Evolutionary conservation across 2,113 vertebrate species (phyloP), one percentile per base, ranked within the genome.

Genomic region (Tauraco erythrolophus): DNA sequence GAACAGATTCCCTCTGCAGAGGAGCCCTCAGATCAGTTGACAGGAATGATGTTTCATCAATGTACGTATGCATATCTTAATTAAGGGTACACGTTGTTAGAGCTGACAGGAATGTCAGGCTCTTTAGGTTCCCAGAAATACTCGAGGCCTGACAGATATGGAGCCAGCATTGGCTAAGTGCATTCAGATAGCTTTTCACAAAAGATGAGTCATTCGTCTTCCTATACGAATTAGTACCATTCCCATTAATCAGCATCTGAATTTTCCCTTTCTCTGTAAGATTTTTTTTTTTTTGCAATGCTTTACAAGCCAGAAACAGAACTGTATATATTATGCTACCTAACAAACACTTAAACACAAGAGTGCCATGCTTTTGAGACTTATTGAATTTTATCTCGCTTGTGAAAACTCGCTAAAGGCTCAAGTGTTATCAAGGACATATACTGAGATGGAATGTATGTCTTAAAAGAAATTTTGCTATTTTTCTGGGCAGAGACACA

Each of bases 191-290:
- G 60, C 30, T 91, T 91, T 91, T 88, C 84, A 70, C 22, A 86
- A 81, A 74, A 75, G 84, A 95, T 92, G 93, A 96, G 77, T 97
- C 93, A 97, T 94, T 97, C 57, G 6, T 94, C 62, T 89, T 93
- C 39, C 89, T 92, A 24, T 89, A 60, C 13, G n/a, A 94, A 84
- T 93, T 88, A 88, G 33, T 62, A 83, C 61, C 33, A 76, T 85
- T 94, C 50, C 39, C 28, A 58, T 88, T 88, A 84, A 88, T 82
- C 74, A 53, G 41, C 45, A 45, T 66, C 46, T 46, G 75, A 72
- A 46, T 92, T 69, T 94, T 85, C 57, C 41, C 28, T 57, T 87
- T 31, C 25, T 75, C 45, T 84, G 9, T 12, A 46, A 92, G 39
- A 37, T 41, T 25, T 39, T 58, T 91, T 39, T 58, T 91, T 94